Evolutionary conservation across 2,113 vertebrate genomes (phyloP).

Genomic region (Tragelaphus scriptus): DNA sequence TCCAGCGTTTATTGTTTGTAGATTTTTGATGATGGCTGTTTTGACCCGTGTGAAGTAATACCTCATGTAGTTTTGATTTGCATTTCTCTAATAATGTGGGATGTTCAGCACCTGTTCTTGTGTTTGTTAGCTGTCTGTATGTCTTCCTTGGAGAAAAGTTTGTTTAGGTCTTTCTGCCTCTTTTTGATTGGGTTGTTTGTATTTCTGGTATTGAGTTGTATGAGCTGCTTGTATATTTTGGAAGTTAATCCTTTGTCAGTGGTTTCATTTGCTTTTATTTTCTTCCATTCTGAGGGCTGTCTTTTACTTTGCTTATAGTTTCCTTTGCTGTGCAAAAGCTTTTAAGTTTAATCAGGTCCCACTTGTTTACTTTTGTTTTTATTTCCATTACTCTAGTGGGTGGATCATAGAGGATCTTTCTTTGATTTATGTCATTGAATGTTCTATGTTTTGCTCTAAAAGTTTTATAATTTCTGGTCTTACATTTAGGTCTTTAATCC

Average conservation of each 20-base stretch:
- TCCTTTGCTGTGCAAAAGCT: neutral
- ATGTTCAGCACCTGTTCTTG: neutral
- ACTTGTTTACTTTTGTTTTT: neutral
- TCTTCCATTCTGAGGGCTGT: neutral
- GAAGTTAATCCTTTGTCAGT: neutral
- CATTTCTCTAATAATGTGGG: neutral
- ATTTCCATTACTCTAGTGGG: neutral
- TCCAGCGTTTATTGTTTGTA: neutral
- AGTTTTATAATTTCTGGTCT: neutral
- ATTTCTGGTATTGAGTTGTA: neutral
- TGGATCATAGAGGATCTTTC: neutral
- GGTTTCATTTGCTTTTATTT: neutral
- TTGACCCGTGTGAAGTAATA: neutral
- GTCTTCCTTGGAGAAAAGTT: neutral
- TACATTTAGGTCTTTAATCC: neutral
- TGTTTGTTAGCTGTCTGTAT: neutral
- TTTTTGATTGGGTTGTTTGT: neutral
- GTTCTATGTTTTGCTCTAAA: neutral
- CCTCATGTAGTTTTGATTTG: neutral
- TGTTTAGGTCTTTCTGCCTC: neutral
- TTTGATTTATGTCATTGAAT: neutral
- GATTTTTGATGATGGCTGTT: neutral
- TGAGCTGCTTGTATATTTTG: neutral
- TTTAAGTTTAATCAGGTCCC: neutral
- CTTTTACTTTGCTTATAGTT: neutral